Evolutionary conservation across 2,888 invertebrate species (phyloP).

Genomic region (Lithophane ornitopus): DNA sequence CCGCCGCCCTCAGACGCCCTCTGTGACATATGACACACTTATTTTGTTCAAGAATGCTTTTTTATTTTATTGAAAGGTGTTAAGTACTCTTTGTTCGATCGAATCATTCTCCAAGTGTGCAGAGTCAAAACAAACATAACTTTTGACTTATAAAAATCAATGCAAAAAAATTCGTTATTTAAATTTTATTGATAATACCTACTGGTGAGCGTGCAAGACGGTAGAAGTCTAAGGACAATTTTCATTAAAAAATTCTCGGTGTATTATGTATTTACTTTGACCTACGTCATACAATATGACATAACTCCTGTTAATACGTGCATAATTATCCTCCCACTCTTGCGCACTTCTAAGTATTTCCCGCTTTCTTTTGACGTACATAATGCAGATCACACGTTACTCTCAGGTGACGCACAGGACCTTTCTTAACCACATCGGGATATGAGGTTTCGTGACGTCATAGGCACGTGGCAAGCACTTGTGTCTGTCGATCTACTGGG

Average conservation of each 20-base stretch:
- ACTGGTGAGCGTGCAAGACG: not conserved
- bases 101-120: not conserved
- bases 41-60: not conserved
- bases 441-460: conserved; percentile 8
- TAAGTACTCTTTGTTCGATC: too few species aligned
- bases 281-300: not conserved
- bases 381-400: not conserved
- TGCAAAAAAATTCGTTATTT: not conserved
- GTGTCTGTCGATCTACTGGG: not conserved
- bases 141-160: not conserved
- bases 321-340: not conserved
- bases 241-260: not conserved
- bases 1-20: conserved; percentile 1
- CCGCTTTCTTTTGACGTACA: conserved; percentile 45
- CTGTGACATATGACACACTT: not conserved
- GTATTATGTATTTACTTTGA: not conserved
- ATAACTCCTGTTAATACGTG: not conserved
- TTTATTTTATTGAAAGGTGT: not conserved
- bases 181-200: too few species aligned
- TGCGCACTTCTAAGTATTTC: conserved; percentile 18
- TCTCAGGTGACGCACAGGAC: not conserved
- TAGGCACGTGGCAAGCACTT: not conserved
- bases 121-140: not conserved
- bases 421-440: not conserved
- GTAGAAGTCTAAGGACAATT: not conserved